Percentiles rank a stretch among this genome's conserved stretches.
Conservation (phyloP, 2,888 invertebrate genomes). For the Nemotelus pantherinus region DNA sequence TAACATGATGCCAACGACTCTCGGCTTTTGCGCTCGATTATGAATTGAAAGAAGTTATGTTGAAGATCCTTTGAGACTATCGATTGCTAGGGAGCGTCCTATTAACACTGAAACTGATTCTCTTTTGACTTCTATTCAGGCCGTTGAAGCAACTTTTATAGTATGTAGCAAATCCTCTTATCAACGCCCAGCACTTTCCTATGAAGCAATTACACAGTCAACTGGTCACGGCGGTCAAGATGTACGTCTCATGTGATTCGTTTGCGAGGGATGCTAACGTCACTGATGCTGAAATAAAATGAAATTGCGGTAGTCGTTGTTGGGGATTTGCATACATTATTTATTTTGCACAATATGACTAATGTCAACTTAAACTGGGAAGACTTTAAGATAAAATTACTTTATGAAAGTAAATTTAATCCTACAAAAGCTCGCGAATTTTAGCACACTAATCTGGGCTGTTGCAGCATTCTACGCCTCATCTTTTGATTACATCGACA, state of each 20-base stretch:
- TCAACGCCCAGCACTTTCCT: background rate
- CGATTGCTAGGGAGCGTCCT: conserved; percentile 4
- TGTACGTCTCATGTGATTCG: conserved; percentile 18
- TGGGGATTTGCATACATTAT: too few species aligned
- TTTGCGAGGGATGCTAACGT: conserved; percentile 1
- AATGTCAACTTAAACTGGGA: too few species aligned
- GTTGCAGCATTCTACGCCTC: too few species aligned
- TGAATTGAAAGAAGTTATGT: too few species aligned
- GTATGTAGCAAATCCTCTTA: conserved; percentile 26
- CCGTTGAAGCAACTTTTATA: conserved; percentile 17
- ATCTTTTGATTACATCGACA: too few species aligned
- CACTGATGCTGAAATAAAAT: background rate
- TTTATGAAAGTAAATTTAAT: too few species aligned
- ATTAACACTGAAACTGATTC: conserved; percentile 25
- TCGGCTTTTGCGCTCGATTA: background rate
- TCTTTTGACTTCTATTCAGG: conserved; percentile 4
- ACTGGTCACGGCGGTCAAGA: conserved; percentile 30
- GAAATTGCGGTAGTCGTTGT: too few species aligned
- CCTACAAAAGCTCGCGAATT: too few species aligned
- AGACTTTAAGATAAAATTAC: too few species aligned
- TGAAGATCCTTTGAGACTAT: background rate
- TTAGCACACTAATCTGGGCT: too few species aligned
- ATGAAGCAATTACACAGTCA: background rate
- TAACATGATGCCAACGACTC: conserved; percentile 65
- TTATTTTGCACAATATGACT: too few species aligned